Evolutionary conservation across 2,888 invertebrate genomes (phyloP).

Genomic region (Oscheius sp.): DNA sequence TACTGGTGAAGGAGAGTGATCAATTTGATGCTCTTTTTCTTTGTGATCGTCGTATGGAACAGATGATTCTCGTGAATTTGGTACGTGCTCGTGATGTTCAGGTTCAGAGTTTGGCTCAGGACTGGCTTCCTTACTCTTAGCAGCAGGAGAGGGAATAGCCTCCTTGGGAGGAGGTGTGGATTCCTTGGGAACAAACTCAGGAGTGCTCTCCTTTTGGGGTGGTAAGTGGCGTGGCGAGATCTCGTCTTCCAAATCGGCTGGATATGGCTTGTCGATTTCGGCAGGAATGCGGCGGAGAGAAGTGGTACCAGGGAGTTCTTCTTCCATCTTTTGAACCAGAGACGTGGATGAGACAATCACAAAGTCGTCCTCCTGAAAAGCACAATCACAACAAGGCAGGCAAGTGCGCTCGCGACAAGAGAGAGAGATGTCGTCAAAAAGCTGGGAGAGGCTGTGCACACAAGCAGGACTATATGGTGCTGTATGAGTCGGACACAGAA

Average conservation of each 20-base stretch:
- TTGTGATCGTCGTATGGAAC: background rate
- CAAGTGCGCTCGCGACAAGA: constrained; percentile 1
- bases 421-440: constrained; percentile 24
- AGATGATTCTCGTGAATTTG: too few species aligned
- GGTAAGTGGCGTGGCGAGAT: background rate
- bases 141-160: background rate
- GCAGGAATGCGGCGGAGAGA: constrained; percentile 1
- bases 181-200: background rate
- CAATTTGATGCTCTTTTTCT: background rate
- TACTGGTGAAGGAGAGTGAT: background rate
- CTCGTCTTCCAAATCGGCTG: constrained; percentile 6
- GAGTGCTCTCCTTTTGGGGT: background rate
- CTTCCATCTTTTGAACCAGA: background rate
- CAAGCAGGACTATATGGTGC: background rate
- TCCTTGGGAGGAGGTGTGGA: background rate
- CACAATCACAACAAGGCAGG: constrained; percentile 23
- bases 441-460: constrained; percentile 21
- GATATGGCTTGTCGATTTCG: constrained; percentile 23
- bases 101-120: background rate
- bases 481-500: constrained; percentile 11
- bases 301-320: background rate
- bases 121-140: constrained; percentile 1
- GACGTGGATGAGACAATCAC: background rate
- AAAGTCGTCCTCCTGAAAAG: constrained; percentile 24
- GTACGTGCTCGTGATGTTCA: background rate